A percentile compares a stretch with the other conserved stretches of the same genome.
phyloP scores from a whole-genome alignment of 2,113 vertebrate genomes.

The Tychaedon coryphoeus region DNA sequence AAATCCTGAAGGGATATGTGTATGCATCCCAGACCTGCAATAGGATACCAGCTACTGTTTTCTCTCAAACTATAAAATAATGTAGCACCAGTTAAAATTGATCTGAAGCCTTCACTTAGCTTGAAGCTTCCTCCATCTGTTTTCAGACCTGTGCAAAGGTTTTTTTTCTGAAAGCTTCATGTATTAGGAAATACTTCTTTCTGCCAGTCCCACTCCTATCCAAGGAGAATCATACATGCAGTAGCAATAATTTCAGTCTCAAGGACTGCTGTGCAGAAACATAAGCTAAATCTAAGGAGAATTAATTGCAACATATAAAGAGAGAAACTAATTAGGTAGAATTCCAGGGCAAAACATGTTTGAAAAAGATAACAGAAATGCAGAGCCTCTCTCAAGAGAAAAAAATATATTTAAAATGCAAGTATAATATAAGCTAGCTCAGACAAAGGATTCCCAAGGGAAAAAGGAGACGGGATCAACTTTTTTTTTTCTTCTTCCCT shows the following conservation, averaged over 20 bases:
- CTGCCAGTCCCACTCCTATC: background rate
- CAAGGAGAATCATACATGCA: background rate
- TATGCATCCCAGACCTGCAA: rapidly evolving
- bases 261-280: background rate
- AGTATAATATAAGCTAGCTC: background rate
- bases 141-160: background rate
- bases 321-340: background rate
- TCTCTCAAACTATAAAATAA: background rate
- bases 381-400: background rate
- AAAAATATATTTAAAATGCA: background rate
- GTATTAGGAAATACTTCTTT: background rate
- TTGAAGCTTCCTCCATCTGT: background rate
- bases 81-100: rapidly evolving
- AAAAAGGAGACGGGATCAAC: background rate
- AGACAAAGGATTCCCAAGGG: background rate
- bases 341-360: background rate
- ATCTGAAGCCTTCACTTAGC: background rate
- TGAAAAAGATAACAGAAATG: background rate
- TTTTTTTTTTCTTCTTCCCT: background rate
- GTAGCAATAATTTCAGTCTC: background rate
- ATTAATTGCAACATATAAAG: background rate
- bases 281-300: background rate
- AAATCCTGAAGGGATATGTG: background rate
- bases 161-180: background rate
- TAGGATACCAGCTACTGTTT: background rate